phyloP scores from a whole-genome alignment of 2,888 invertebrate species.

The Tetranychus piercei region DNA sequence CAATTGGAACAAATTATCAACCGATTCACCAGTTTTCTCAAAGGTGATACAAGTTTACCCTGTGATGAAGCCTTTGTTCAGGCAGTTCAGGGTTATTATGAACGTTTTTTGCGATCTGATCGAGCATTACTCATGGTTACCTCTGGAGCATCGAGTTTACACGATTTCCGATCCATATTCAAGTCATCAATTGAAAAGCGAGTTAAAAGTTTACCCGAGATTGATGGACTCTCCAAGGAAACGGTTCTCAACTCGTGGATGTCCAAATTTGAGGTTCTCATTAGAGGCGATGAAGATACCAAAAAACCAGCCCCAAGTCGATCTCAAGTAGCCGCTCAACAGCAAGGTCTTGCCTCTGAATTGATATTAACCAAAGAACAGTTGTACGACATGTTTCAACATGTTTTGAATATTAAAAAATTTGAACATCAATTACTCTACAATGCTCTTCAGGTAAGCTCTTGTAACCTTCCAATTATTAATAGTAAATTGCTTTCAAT shows the following conservation, averaged over 20 bases:
- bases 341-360: constrained; percentile 43
- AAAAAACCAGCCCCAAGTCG: background rate
- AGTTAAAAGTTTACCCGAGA: constrained; percentile 92
- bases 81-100: constrained; percentile 65
- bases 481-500: background rate
- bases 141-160: constrained; percentile 90
- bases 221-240: constrained; percentile 96
- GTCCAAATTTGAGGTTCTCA: constrained; percentile 96
- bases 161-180: constrained; percentile 95
- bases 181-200: constrained; percentile 96
- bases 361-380: constrained; percentile 94
- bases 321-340: constrained; percentile 41
- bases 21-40: constrained; percentile 83
- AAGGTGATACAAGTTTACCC: constrained; percentile 94
- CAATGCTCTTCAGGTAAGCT: constrained; percentile 75
- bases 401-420: constrained; percentile 92
- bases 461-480: background rate
- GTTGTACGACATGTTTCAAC: constrained; percentile 99
- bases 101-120: constrained; percentile 74
- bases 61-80: constrained; percentile 97
- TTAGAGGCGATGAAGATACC: constrained; percentile 41
- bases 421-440: constrained; percentile 98
- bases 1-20: constrained; percentile 83
- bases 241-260: constrained; percentile 97
- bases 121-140: constrained; percentile 88